phyloP scores from a whole-genome alignment of 1,140 invertebrate species.

The Panagrolaimus sp. region DNA sequence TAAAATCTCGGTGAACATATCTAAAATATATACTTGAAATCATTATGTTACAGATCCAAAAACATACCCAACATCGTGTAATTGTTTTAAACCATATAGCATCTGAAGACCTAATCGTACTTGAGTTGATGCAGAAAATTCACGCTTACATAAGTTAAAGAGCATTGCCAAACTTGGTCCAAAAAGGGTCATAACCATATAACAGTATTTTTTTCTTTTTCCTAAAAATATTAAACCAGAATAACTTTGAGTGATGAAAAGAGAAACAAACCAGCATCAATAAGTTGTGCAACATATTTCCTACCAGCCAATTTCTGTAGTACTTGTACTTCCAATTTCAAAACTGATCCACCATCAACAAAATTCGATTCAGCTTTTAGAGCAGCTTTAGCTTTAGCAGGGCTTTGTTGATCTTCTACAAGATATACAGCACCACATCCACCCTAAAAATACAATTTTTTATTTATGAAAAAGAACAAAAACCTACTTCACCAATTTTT shows the following conservation, averaged over 20 bases:
- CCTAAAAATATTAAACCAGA: conserved; percentile 2
- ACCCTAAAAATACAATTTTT: not conserved
- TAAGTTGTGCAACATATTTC: conserved; percentile 25
- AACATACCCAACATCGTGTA: conserved; percentile 33
- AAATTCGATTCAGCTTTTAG: conserved; percentile 32
- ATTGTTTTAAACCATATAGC: conserved; percentile 26
- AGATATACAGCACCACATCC: conserved; percentile 43
- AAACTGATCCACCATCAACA: conserved; percentile 25
- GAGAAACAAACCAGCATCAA: conserved; percentile 8
- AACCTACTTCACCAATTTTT: conserved; percentile 22
- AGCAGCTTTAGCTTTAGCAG: conserved; percentile 11
- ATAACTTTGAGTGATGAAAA: too few relatives aligned
- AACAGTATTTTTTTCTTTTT: conserved; percentile 28
- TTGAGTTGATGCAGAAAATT: conserved; percentile 29
- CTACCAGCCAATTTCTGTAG: conserved; percentile 18
- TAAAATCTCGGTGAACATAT: conserved; percentile 74
- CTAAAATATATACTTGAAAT: not conserved
- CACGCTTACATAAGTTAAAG: conserved; percentile 24
- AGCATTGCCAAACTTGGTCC: conserved; percentile 20
- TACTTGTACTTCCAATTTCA: conserved; percentile 37
- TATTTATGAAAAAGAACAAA: too few relatives aligned
- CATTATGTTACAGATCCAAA: too few relatives aligned
- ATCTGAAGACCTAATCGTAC: conserved; percentile 24
- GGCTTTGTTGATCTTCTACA: conserved; percentile 27
- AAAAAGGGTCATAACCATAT: conserved; percentile 43